phyloP scores from a whole-genome alignment of 2,888 invertebrate species.

The Steinernema carpocapsae region DNA sequence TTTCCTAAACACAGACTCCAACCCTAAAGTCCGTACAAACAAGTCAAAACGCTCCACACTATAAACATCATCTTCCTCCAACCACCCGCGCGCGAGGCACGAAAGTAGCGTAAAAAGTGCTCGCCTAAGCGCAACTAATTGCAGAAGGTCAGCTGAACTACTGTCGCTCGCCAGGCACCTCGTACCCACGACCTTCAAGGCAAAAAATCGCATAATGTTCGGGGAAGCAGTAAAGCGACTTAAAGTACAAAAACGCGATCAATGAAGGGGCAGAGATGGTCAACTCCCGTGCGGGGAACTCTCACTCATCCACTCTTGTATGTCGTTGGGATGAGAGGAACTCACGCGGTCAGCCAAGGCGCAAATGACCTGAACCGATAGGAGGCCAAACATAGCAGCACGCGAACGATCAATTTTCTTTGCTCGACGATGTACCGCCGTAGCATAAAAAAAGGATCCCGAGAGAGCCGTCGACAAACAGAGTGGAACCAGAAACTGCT shows the following conservation, averaged over 20 bases:
- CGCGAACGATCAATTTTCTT: constrained; percentile 25
- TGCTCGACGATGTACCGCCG: neutral
- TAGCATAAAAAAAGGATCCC: neutral
- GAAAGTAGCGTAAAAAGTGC: constrained; percentile 18
- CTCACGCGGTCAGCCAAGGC: neutral
- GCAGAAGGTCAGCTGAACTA: constrained; percentile 28
- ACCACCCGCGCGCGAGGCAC: neutral
- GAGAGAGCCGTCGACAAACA: neutral
- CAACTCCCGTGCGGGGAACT: neutral
- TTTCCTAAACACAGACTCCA: no score
- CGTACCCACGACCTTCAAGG: constrained; percentile 19
- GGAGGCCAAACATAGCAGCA: constrained; percentile 28
- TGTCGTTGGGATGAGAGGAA: neutral
- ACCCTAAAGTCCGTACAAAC: no score
- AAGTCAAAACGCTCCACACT: no score
- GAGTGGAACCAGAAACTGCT: neutral
- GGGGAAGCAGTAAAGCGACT: constrained; percentile 19
- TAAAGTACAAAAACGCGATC: constrained; percentile 15
- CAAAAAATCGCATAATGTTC: constrained; percentile 24
- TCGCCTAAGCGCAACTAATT: constrained; percentile 20
- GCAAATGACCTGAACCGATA: constrained; percentile 25
- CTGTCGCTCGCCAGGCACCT: neutral
- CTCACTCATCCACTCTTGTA: neutral
- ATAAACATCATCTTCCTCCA: no score
- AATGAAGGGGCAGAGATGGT: neutral